Base-by-base conservation (phyloP, 2,888 invertebrate species). In the Melolontha melolontha region DNA sequence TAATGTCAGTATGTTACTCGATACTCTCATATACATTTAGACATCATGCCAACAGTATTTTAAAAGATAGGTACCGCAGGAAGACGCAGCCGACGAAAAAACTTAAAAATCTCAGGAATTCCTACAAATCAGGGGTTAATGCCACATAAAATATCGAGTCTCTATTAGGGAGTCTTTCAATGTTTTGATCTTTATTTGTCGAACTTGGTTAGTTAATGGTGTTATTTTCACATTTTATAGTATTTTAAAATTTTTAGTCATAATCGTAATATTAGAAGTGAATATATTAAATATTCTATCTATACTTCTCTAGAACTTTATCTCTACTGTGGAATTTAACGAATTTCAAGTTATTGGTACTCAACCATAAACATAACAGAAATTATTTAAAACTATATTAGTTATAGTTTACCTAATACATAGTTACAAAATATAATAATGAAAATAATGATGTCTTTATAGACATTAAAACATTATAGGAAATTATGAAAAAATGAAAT, bases 81-180 rank as follows among this genome's bases (percentile, higher is more conserved):
- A 70, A 68, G 64, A 64, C 68, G 68, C 47, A 64, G 12, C 68
- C 63, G 57, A 52, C 17, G 42, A 74, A 76, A 76, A 76, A 76
- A 71, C 69, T 71, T 64, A 72, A 74, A 76, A 74, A 78, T 75
- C 69, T 69, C 39, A 70, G 75, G 79, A 79, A 79, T 78, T 78
- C 76, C 76, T 74, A 78, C 79, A 78, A 79, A 79, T 79, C 77
- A 77, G 76, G 75, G 76, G 77, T 77, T 75, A 77, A 77, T 77
- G 76, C 75, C 79, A 75, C 77, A 78, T 79, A 78, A 79, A 77
- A 75, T 76, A 77, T 74, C 71, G 71, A 59, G 63, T 71, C 68
- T 71, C 73, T 74, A 73, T 75, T 75, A 74, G 74, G 76, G 70
- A 68, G 62, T 8, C 59, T 62, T 62, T 16, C 47, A 47, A 39